Conservation (phyloP, 2,888 invertebrate species). For the Harmothoe impar region DNA sequence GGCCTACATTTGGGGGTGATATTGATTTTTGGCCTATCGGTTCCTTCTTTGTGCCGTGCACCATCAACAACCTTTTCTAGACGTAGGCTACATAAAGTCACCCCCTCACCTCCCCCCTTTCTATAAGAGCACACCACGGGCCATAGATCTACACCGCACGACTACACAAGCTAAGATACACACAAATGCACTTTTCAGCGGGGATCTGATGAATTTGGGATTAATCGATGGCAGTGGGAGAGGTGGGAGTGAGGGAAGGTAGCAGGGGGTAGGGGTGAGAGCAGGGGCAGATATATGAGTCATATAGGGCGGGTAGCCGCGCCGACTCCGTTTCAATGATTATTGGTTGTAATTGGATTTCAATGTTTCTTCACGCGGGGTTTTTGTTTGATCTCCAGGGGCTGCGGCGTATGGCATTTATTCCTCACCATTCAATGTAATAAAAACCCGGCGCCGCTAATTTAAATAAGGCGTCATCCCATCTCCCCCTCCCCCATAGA, state of each 20-base stretch:
- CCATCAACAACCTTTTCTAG: slow-evolving; percentile 46
- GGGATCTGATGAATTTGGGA: slow-evolving; percentile 53
- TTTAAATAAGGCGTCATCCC: slow-evolving; percentile 49
- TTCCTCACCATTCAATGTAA: slow-evolving; percentile 57
- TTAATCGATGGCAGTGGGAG: slow-evolving; percentile 34
- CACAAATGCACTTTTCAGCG: slow-evolving; percentile 60
- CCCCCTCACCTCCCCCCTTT: neutral
- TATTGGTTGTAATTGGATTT: slow-evolving; percentile 62
- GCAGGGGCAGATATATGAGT: slow-evolving; percentile 50
- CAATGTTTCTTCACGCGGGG: slow-evolving; percentile 59
- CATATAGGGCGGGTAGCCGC: slow-evolving; percentile 39
- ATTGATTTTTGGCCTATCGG: slow-evolving; percentile 41
- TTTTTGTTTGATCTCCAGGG: slow-evolving; percentile 62
- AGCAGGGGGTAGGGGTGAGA: neutral
- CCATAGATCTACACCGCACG: slow-evolving; percentile 36
- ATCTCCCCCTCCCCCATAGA: neutral
- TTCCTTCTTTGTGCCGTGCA: slow-evolving; percentile 32
- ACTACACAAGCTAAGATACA: slow-evolving; percentile 44
- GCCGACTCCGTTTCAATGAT: slow-evolving; percentile 55
- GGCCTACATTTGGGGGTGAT: slow-evolving; percentile 14
- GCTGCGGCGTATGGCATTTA: slow-evolving; percentile 53
- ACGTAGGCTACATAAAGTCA: neutral
- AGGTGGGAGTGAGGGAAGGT: neutral
- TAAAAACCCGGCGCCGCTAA: slow-evolving; percentile 40
- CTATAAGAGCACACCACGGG: neutral